Percentiles rank a stretch among this genome's conserved stretches.
Evolutionary conservation across 1,140 invertebrate genomes (phyloP).

Genomic region (Drosophila nannoptera): DNA sequence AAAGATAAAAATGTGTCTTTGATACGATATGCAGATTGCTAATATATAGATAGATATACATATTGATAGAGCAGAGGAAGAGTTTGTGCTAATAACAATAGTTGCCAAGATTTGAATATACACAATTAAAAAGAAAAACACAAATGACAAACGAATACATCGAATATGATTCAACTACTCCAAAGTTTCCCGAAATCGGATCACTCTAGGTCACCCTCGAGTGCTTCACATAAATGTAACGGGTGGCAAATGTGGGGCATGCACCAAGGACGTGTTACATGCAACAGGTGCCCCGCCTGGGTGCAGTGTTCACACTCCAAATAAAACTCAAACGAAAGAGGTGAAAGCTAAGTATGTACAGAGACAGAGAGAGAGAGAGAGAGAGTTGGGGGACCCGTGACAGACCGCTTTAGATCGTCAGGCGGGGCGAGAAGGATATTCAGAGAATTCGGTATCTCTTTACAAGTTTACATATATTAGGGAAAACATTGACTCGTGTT

Average conservation of each 20-base stretch:
- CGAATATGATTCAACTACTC: constrained; percentile 37
- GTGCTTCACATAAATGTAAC: neutral
- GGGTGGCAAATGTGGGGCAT: constrained; percentile 37
- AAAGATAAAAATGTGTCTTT: constrained; percentile 44
- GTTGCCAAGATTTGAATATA: constrained; percentile 41
- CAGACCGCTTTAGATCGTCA: neutral
- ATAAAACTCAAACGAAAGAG: constrained; percentile 1
- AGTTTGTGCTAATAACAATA: constrained; percentile 65
- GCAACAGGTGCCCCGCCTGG: constrained; percentile 20
- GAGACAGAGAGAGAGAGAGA: neutral
- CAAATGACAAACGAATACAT: constrained; percentile 47
- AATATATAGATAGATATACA: constrained; percentile 53
- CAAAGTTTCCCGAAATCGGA: constrained; percentile 30
- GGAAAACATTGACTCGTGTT: neutral
- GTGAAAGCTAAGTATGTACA: neutral
- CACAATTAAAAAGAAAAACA: constrained; percentile 13
- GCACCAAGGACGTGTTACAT: constrained; percentile 51
- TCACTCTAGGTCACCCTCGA: constrained; percentile 17
- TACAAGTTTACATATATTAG: too few species aligned
- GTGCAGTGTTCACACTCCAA: constrained; percentile 3
- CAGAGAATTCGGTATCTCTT: too few species aligned
- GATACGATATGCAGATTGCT: constrained; percentile 48
- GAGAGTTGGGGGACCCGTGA: neutral
- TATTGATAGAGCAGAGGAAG: constrained; percentile 48
- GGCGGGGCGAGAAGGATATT: too few species aligned